These are phyloP conservation scores for Probaryconus sp. DNA, from an alignment of 1,140 invertebrate species.

Conservation along the genomic window DNA sequence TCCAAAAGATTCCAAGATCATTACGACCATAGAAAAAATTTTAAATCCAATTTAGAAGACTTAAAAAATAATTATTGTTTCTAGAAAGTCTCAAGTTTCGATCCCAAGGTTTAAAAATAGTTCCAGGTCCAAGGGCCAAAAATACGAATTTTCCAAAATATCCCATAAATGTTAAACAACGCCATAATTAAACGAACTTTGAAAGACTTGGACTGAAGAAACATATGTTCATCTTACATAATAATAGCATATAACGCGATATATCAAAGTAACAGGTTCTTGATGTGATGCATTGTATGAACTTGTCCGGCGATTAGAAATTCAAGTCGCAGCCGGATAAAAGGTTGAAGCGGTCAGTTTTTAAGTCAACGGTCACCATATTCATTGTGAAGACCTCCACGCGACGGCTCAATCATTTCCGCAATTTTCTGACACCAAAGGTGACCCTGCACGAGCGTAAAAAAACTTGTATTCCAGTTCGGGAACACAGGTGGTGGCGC, in stretches of 20 bases:
- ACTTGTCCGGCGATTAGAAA: slow-evolving; percentile 55
- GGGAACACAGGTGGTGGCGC: slow-evolving; percentile 45
- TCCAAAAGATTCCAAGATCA: no score
- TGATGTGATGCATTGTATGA: slow-evolving; percentile 50
- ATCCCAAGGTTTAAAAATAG: no score
- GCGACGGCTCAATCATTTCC: slow-evolving; percentile 62
- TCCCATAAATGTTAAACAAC: no score
- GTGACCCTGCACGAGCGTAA: slow-evolving; percentile 57
- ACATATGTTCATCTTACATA: slow-evolving; percentile 44
- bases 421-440: slow-evolving; percentile 55
- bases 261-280: slow-evolving; percentile 56
- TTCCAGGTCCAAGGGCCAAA: no score
- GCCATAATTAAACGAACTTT: neutral
- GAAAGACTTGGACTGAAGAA: slow-evolving; percentile 14
- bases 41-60: no score
- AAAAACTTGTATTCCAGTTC: slow-evolving; percentile 45
- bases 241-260: slow-evolving; percentile 47
- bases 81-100: no score
- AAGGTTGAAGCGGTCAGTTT: slow-evolving; percentile 61
- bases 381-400: slow-evolving; percentile 54
- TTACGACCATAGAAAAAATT: no score
- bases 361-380: slow-evolving; percentile 61
- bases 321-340: slow-evolving; percentile 56
- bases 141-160: slow-evolving; percentile 11
- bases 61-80: no score